These are phyloP conservation scores for Eupithecia tripunctaria DNA, from an alignment of 2,888 invertebrate genomes.

Conservation along the genomic window DNA sequence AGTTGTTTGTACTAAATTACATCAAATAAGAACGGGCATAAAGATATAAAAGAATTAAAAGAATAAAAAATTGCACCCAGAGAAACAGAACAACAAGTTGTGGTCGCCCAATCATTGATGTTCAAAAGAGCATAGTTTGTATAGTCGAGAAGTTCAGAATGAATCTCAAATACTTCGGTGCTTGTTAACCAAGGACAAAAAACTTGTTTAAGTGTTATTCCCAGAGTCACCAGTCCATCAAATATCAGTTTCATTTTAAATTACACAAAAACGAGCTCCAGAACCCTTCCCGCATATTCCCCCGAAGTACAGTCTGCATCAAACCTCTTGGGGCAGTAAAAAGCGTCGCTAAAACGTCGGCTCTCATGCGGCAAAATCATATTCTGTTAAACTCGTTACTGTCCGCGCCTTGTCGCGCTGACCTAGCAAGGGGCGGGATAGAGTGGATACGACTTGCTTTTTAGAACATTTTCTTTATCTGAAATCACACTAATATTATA, in stretches of 20 bases:
- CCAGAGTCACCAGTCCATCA: neutral
- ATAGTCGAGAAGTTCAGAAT: neutral
- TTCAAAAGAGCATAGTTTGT: neutral
- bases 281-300: slow-evolving; percentile 57
- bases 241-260: slow-evolving; percentile 10
- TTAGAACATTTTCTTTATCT: neutral
- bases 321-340: slow-evolving; percentile 68
- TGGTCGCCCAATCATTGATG: neutral
- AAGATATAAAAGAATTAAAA: too few relatives aligned
- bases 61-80: too few relatives aligned
- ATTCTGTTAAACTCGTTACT: slow-evolving; percentile 84
- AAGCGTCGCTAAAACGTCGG: slow-evolving; percentile 79
- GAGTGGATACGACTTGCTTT: slow-evolving; percentile 52
- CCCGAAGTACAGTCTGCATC: slow-evolving; percentile 69
- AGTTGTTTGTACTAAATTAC: too few relatives aligned
- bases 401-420: slow-evolving; percentile 80
- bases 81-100: too few relatives aligned
- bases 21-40: too few relatives aligned
- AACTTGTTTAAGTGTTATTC: neutral
- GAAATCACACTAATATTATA: too few relatives aligned
- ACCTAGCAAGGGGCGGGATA: slow-evolving; percentile 68
- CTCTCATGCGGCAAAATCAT: slow-evolving; percentile 80
- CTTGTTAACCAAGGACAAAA: neutral
- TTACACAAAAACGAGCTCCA: slow-evolving; percentile 11
- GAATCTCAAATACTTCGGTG: neutral